Evolutionary conservation across 2,888 invertebrate genomes (phyloP).

Genomic region (Aphrophora alni): DNA sequence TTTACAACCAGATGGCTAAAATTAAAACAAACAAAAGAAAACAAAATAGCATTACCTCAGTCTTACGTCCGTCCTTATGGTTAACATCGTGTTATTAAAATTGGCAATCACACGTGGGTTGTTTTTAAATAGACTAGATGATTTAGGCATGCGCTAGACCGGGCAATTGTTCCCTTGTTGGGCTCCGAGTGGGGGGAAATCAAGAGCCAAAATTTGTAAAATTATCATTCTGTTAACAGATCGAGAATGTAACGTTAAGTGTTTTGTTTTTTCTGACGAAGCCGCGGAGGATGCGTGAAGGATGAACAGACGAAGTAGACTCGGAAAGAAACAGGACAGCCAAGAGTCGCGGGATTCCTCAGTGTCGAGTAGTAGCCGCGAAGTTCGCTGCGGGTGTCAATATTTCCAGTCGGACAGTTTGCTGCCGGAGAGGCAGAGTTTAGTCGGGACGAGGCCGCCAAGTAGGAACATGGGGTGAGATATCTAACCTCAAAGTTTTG

Average conservation of each 20-base stretch:
- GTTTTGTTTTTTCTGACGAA: not conserved
- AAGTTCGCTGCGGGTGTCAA: slow-evolving; percentile 86
- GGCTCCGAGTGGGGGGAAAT: not conserved
- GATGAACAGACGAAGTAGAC: slow-evolving; percentile 38
- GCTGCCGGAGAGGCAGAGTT: slow-evolving; percentile 76
- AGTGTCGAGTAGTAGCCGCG: slow-evolving; percentile 67
- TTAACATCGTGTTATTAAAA: not conserved
- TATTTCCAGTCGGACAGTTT: slow-evolving; percentile 82
- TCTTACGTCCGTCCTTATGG: not conserved
- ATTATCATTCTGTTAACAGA: slow-evolving; percentile 4
- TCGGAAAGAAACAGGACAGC: slow-evolving; percentile 37
- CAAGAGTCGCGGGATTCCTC: slow-evolving; percentile 66
- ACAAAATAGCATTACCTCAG: not conserved
- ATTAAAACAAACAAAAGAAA: not conserved
- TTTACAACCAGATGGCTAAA: not conserved
- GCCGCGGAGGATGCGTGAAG: slow-evolving; percentile 25
- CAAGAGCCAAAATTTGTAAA: not conserved
- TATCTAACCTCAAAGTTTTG: not conserved
- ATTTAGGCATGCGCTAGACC: slow-evolving; percentile 1
- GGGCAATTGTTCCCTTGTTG: not conserved
- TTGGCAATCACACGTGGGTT: not conserved
- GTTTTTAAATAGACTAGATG: not conserved
- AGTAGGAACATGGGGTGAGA: slow-evolving; percentile 39
- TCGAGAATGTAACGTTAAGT: not conserved
- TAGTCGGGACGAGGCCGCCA: slow-evolving; percentile 63